A percentile compares a stretch with the other conserved stretches of the same genome.
Conservation (phyloP, 2,113 vertebrate genomes). For the Corvus hawaiiensis region DNA sequence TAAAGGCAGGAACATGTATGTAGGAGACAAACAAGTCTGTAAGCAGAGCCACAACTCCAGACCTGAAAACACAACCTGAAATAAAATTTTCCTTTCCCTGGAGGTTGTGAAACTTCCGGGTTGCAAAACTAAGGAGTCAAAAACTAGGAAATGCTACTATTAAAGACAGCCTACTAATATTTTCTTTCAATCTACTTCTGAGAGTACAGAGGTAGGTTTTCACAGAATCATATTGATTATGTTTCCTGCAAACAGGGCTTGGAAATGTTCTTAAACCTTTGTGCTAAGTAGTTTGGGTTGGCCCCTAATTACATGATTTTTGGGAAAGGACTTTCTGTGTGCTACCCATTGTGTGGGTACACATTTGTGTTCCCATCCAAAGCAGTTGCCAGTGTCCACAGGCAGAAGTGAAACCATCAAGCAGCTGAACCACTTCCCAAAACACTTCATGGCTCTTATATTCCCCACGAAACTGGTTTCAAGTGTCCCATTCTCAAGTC, state of each 20-base stretch:
- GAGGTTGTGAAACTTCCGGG: neutral
- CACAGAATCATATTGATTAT: neutral
- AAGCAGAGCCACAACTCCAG: neutral
- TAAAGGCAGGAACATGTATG: neutral
- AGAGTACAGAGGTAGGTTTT: neutral
- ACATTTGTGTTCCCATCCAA: neutral
- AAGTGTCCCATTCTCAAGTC: neutral
- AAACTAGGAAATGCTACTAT: neutral
- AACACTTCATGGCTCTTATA: neutral
- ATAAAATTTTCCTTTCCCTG: neutral
- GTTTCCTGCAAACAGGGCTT: neutral
- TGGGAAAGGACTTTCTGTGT: neutral
- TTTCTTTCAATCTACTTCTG: neutral
- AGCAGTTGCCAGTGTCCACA: neutral
- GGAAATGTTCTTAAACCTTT: neutral
- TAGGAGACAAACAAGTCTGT: neutral
- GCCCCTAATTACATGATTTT: neutral
- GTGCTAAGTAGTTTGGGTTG: neutral
- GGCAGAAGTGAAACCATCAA: neutral
- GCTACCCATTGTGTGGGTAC: neutral
- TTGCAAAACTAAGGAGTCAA: neutral
- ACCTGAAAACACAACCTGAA: neutral
- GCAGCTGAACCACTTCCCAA: neutral
- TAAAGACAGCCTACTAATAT: neutral
- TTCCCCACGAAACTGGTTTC: neutral